Conservation (phyloP, 2,113 vertebrate species). For the Poeciliopsis retropinna region DNA sequence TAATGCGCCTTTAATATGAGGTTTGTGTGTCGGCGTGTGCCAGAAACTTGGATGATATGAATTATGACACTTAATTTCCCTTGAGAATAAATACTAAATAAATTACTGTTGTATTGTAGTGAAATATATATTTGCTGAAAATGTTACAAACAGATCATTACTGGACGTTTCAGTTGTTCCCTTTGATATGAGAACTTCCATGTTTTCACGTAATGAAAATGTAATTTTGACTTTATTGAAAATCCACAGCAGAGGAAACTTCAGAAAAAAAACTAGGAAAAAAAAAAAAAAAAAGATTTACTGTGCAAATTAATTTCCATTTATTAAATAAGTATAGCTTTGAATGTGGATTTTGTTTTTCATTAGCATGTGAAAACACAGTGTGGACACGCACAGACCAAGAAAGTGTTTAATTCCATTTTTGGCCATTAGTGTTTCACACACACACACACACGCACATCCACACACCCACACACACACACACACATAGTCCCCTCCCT, state of each 20-base stretch:
- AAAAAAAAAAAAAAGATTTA: background rate
- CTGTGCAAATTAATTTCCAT: background rate
- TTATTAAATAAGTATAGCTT: background rate
- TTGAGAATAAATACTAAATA: too few relatives aligned
- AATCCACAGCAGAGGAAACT: background rate
- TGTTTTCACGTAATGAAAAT: background rate
- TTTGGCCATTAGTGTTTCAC: slow-evolving; percentile 18
- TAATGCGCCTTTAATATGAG: too few relatives aligned
- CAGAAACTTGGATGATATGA: too few relatives aligned
- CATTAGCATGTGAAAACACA: background rate
- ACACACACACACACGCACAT: background rate
- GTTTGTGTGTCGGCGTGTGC: too few relatives aligned
- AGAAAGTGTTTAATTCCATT: slow-evolving; percentile 2
- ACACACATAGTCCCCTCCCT: background rate
- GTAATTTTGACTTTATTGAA: background rate
- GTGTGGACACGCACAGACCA: background rate
- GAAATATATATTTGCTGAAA: too few relatives aligned
- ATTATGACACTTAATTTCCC: too few relatives aligned
- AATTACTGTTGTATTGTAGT: too few relatives aligned
- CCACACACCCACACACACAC: background rate
- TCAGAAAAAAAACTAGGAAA: background rate
- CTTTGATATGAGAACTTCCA: background rate
- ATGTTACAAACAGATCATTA: too few relatives aligned
- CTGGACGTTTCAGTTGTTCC: background rate
- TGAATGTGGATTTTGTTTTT: background rate